phyloP scores from a whole-genome alignment of 2,113 vertebrate species.

The Chloropsis hardwickii region DNA sequence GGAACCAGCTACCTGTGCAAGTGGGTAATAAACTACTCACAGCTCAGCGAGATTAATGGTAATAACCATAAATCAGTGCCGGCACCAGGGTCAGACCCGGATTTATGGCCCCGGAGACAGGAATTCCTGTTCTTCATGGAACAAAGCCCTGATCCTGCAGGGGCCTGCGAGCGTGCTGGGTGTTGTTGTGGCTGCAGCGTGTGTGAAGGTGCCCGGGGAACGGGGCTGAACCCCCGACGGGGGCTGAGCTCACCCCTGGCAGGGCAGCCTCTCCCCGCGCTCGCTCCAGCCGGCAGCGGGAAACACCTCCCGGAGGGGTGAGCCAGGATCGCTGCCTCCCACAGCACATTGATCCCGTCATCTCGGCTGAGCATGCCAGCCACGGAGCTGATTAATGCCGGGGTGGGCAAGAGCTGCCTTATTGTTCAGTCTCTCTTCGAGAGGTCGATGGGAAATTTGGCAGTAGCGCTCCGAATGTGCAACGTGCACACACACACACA shows the following conservation, averaged over 20 bases:
- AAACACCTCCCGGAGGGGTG: background rate
- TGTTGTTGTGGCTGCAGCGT: accelerated
- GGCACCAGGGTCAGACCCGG: constrained; percentile 4
- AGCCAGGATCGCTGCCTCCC: constrained; percentile 37
- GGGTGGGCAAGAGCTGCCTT: constrained; percentile 54
- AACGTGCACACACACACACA: too few species aligned
- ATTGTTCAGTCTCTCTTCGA: constrained; percentile 50
- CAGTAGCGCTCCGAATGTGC: background rate
- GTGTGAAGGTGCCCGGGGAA: background rate
- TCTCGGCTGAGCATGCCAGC: constrained; percentile 33
- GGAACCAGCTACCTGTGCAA: background rate
- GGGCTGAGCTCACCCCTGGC: background rate
- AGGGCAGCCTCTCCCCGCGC: background rate
- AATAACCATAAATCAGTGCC: constrained; percentile 26
- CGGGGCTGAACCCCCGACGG: accelerated
- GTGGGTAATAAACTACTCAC: background rate
- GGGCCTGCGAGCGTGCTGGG: background rate
- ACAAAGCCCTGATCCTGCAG: constrained; percentile 9
- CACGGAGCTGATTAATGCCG: constrained; percentile 50
- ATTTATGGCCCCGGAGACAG: constrained; percentile 55
- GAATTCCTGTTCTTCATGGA: constrained; percentile 54
- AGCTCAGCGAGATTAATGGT: constrained; percentile 40
- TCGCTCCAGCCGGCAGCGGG: background rate
- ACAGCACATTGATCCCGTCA: constrained; percentile 32
- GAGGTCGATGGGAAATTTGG: constrained; percentile 59